A percentile compares a stretch with the other conserved stretches of the same genome.
phyloP scores from a whole-genome alignment of 2,797 vertebrate genomes.

The Nyctalus aviator region DNA sequence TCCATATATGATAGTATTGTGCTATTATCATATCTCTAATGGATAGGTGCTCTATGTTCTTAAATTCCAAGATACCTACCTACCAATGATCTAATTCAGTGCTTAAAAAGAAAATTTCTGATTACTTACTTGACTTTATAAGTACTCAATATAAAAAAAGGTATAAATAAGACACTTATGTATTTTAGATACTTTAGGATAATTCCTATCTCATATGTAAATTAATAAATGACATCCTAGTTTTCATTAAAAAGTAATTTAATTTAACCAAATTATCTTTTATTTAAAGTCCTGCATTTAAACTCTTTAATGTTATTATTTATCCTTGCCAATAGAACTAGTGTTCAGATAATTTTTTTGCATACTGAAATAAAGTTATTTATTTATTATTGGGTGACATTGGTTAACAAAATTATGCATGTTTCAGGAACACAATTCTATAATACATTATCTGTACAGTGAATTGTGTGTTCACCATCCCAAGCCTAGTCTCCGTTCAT shows the following conservation, averaged over 20 bases:
- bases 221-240: not conserved
- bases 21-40: not conserved
- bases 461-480: not conserved
- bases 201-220: not conserved
- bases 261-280: slow-evolving; percentile 7
- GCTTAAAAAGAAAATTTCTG: slow-evolving; percentile 28
- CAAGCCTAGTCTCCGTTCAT: not conserved
- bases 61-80: not conserved
- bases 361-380: not conserved
- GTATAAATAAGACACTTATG: not conserved
- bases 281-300: not conserved
- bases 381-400: not conserved
- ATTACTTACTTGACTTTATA: not conserved
- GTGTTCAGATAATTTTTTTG: not conserved
- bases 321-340: slow-evolving; percentile 7
- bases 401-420: not conserved
- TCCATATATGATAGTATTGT: not conserved
- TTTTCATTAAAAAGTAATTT: slow-evolving; percentile 18
- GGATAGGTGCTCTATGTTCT: not conserved
- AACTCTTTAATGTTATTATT: slow-evolving; percentile 7
- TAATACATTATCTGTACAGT: not conserved
- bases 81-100: not conserved
- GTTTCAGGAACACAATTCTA: not conserved
- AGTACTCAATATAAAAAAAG: slow-evolving; percentile 18
- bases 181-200: not conserved